These are phyloP conservation scores for Gandaritis pyraliata DNA, from an alignment of 2,888 invertebrate genomes.

Conservation along the genomic window DNA sequence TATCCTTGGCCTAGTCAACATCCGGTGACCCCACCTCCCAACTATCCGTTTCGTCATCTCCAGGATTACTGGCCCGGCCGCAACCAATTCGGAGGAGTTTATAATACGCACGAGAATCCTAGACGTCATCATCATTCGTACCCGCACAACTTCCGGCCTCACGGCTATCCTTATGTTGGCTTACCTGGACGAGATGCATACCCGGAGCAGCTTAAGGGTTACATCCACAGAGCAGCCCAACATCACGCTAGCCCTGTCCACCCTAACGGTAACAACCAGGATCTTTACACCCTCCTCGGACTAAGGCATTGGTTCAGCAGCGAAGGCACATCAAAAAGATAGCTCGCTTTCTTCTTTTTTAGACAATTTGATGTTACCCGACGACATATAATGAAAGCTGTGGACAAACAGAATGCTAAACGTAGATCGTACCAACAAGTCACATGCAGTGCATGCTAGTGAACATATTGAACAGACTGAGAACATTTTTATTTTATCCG, in stretches of 20 bases:
- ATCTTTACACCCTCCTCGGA: slow-evolving; percentile 76
- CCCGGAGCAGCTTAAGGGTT: slow-evolving; percentile 61
- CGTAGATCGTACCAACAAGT: slow-evolving; percentile 38
- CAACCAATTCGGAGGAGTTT: slow-evolving; percentile 70
- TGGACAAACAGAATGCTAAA: slow-evolving; percentile 57
- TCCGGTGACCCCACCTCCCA: slow-evolving; percentile 68
- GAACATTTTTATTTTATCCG: slow-evolving; percentile 49
- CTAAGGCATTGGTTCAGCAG: slow-evolving; percentile 80
- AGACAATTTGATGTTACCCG: slow-evolving; percentile 82
- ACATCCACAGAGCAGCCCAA: slow-evolving; percentile 61
- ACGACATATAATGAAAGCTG: slow-evolving; percentile 81
- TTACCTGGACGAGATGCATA: slow-evolving; percentile 61
- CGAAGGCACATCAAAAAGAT: slow-evolving; percentile 79
- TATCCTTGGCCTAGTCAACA: slow-evolving; percentile 75
- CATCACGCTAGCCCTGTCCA: slow-evolving; percentile 61
- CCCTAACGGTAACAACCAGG: slow-evolving; percentile 66
- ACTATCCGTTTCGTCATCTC: slow-evolving; percentile 75
- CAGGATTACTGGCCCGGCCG: slow-evolving; percentile 79
- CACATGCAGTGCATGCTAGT: slow-evolving; percentile 32
- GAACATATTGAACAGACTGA: slow-evolving; percentile 4
- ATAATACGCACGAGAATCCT: slow-evolving; percentile 73
- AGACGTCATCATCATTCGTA: slow-evolving; percentile 77
- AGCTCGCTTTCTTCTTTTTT: slow-evolving; percentile 59
- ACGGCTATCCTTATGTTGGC: slow-evolving; percentile 56
- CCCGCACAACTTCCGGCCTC: slow-evolving; percentile 70